Evolutionary conservation across 2,888 invertebrate species (phyloP), one percentile per base, ranked within the genome.

Genomic region (Mythimna impura): DNA sequence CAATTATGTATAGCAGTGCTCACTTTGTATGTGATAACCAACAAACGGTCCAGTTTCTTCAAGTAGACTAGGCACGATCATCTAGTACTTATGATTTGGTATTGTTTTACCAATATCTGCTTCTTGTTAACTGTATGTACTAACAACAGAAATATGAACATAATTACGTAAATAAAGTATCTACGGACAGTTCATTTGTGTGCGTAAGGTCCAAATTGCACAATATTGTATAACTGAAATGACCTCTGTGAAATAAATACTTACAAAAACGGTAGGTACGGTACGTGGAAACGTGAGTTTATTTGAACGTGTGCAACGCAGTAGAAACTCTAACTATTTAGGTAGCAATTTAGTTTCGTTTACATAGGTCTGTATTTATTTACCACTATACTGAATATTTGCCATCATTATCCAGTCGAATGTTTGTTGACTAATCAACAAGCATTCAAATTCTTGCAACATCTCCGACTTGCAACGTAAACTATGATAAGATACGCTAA

Each of bases 401-500:
- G 3, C 7, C 17, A 57, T 57, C 25, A 30, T 14, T 36, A 20
- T 12, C 36, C 22, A 75, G 12, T 62, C 43, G 36, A 30, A 30
- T 3, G 30, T 30, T 30, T 30, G 30, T 30, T 30, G 30, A 66
- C 22, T 54, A 66, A 58, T 58, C 62, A 69, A 63, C 22, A 69
- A 65, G 76, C 73, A 82, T 66, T 73, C 9, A 65, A 61, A 73
- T 66, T 64, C 69, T 65, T 73, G 67, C 69, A 67, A 71, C 71
- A 72, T 79, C 60, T 68, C 64, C 36, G 55, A 65, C 40, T 12
- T 60, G 77, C 65, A 74, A 76, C 62, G 40, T 74, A 57, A 71
- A 71, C 65, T 85, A 61, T 57, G 69, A 81, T 78, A 57, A 78
- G 76, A 76, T 86, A 77, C 22, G 36, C 62, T 69, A 75, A 74